These are phyloP conservation scores for Pardosa pseudoannulata DNA, from an alignment of 2,888 invertebrate species.

Conservation along the genomic window DNA sequence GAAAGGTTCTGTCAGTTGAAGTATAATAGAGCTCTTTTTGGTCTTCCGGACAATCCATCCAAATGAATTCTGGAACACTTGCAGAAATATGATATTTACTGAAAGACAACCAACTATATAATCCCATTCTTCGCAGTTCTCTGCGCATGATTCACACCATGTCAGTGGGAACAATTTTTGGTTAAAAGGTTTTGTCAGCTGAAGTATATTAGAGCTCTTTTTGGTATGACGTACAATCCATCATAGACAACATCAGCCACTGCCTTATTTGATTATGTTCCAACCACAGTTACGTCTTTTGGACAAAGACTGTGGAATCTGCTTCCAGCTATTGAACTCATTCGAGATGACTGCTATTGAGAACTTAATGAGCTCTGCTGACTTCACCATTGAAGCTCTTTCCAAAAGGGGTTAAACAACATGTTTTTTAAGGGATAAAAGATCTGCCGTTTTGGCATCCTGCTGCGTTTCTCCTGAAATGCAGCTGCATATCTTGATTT, in stretches of 20 bases:
- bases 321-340: not conserved
- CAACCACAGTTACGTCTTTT: not conserved
- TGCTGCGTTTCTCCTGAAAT: not conserved
- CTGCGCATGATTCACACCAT: too few species aligned
- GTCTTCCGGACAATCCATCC: too few species aligned
- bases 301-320: not conserved
- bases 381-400: not conserved
- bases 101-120: too few species aligned
- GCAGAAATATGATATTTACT: too few species aligned
- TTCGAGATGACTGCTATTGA: not conserved
- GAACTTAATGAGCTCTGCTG: not conserved
- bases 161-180: too few species aligned
- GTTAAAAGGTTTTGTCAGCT: not conserved
- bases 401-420: not conserved
- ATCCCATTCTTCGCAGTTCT: too few species aligned
- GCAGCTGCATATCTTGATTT: not conserved
- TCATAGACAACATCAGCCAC: not conserved
- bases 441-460: not conserved
- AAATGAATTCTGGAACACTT: too few species aligned
- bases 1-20: too few species aligned
- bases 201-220: not conserved
- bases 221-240: not conserved
- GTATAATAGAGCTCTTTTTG: too few species aligned
- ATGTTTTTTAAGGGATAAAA: not conserved
- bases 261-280: not conserved